Base-by-base conservation (phyloP, 2,888 invertebrate species). In the Cheilosia variabilis region DNA sequence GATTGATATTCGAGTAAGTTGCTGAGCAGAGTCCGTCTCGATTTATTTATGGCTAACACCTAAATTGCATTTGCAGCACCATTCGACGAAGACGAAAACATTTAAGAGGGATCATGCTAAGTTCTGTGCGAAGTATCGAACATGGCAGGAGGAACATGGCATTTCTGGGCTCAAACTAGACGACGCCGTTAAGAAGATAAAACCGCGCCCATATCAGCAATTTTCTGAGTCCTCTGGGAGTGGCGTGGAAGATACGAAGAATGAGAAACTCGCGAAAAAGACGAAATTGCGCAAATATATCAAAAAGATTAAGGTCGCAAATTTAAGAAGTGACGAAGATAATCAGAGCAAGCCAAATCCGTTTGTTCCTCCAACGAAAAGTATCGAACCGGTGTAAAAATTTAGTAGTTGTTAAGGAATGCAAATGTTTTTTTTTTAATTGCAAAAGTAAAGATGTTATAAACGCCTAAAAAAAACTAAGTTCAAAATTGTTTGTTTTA, bases 161-260 rank as follows among this genome's bases (percentile, higher is more conserved):
- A 90, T 93, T 2, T 89, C 92, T n/a, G 92, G 93, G 2, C 88
- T 91, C 0, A 91, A 90, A 75, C 52, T 92, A 55, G 91, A 89
- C 88, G 93, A 91, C 89, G 94, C 88, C 19, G 89, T 90, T 88
- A 91, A 88, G 89, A 91, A 89, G 92, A 90, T 91, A 71, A 91
- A 88, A 57, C 93, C 93, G 83, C 94, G 95, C 89, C 95, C 96
- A 4, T 96, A 96, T 94, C 91, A 94, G 57, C 95, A 95, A 87
- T 96, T 93, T 88, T 93, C 93, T 88, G 89, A 90, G n/a, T 52
- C 78, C 0, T 88, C 90, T 17, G 88, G 90, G 2, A 89, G 91
- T 10, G 92, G 92, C 1, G 45, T 89, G 27, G 92, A 92, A 79
- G 89, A 90, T 2, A 27, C 88, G 0, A 92, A 92, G 55, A 90